Percentiles rank a stretch among this genome's conserved stretches.
These are phyloP conservation scores for Allolobophora icterica DNA, from an alignment of 2,888 invertebrate genomes.

Conservation along the genomic window DNA sequence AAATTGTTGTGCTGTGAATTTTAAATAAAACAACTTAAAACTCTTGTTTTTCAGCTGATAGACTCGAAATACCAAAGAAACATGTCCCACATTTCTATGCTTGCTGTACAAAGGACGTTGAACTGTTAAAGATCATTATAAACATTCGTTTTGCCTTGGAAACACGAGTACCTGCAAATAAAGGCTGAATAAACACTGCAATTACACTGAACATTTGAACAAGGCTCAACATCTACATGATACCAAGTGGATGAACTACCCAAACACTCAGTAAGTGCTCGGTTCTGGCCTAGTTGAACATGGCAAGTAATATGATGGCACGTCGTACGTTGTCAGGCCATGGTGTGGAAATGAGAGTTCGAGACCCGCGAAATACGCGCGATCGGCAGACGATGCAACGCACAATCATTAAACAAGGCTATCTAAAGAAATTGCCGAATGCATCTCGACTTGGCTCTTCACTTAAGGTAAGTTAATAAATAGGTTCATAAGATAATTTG, in stretches of 20 bases:
- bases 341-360: background rate
- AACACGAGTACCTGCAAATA: background rate
- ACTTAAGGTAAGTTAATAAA: slow-evolving; percentile 44
- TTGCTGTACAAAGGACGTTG: background rate
- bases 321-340: background rate
- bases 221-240: background rate
- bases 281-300: background rate
- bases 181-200: background rate
- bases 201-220: background rate
- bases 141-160: background rate
- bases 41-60: slow-evolving; percentile 7
- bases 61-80: background rate
- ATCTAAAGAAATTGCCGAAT: slow-evolving; percentile 55
- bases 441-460: slow-evolving; percentile 42
- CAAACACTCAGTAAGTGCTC: background rate
- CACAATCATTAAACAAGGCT: slow-evolving; percentile 56
- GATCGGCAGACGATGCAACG: slow-evolving; percentile 41
- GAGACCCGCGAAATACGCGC: background rate
- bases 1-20: background rate
- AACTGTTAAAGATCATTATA: background rate
- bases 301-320: background rate
- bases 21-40: background rate
- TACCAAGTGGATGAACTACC: background rate
- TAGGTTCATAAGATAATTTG: background rate
- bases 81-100: background rate